Percentiles rank a stretch among this genome's conserved stretches.
phyloP scores from a whole-genome alignment of 2,888 invertebrate species.

The Drosophila kanekoi region DNA sequence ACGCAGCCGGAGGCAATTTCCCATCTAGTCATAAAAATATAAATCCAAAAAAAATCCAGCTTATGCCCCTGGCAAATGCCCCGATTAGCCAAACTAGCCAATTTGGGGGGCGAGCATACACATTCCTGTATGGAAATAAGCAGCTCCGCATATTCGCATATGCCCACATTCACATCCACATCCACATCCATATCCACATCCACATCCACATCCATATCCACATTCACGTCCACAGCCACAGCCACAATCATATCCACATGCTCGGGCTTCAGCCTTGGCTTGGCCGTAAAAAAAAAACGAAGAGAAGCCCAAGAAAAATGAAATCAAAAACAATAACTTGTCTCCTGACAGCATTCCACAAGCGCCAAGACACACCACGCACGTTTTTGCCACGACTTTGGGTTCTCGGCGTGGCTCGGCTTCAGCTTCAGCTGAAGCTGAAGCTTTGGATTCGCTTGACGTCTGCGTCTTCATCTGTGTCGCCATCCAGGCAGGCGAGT shows the following conservation, averaged over 20 bases:
- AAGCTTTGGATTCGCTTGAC: constrained; percentile 61
- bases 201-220: constrained; percentile 10
- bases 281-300: constrained; percentile 36
- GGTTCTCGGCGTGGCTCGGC: constrained; percentile 36
- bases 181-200: constrained; percentile 14
- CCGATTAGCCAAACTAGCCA: constrained; percentile 77
- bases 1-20: constrained; percentile 60
- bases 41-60: constrained; percentile 60
- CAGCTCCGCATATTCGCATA: constrained; percentile 48
- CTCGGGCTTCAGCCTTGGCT: constrained; percentile 31
- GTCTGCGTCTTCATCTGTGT: constrained; percentile 62
- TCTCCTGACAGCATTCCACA: constrained; percentile 78
- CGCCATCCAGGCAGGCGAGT: constrained; percentile 24
- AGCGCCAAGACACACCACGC: constrained; percentile 64
- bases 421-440: constrained; percentile 14
- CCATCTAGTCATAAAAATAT: constrained; percentile 49
- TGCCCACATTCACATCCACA: constrained; percentile 3
- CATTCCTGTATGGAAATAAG: constrained; percentile 73
- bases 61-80: constrained; percentile 67
- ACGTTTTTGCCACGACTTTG: constrained; percentile 55
- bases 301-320: constrained; percentile 69
- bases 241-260: constrained; percentile 42
- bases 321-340: constrained; percentile 82
- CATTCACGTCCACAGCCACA: constrained; percentile 10
- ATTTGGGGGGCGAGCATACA: constrained; percentile 46